Conservation (phyloP, 2,113 vertebrate genomes). For the Acinonyx jubatus region DNA sequence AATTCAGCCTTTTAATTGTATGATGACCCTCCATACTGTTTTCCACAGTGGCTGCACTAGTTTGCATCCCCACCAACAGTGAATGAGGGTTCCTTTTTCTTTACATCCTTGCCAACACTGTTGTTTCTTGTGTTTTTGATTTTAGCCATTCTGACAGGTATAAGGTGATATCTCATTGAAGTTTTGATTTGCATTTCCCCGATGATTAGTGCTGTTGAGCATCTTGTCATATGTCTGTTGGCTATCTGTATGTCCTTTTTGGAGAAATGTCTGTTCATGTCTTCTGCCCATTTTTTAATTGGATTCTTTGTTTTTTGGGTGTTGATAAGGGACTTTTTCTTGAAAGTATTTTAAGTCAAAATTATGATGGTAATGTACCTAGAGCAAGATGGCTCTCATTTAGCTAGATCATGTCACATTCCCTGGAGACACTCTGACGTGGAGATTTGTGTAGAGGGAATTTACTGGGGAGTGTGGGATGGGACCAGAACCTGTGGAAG, state of each 20-base stretch:
- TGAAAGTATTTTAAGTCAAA: not conserved
- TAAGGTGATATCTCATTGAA: not conserved
- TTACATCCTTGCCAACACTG: not conserved
- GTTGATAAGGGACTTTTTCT: not conserved
- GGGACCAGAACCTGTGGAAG: not conserved
- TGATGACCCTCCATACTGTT: not conserved
- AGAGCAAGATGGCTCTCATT: not conserved
- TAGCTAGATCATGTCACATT: not conserved
- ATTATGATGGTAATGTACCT: not conserved
- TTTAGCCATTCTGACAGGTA: not conserved
- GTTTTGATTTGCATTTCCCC: not conserved
- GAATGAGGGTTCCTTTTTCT: not conserved
- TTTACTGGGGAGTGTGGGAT: not conserved
- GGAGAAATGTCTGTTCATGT: not conserved
- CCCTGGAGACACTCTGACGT: not conserved
- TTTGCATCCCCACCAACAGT: not conserved
- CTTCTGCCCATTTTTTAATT: not conserved
- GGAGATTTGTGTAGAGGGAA: not conserved
- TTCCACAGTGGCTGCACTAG: not conserved
- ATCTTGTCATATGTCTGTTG: not conserved
- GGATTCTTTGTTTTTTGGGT: not conserved
- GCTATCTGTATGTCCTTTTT: not conserved
- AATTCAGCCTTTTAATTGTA: not conserved
- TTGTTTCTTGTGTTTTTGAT: not conserved
- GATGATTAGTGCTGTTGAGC: not conserved